Evolutionary conservation across 1,140 invertebrate species (phyloP).

Genomic region (Drosophila rufa): DNA sequence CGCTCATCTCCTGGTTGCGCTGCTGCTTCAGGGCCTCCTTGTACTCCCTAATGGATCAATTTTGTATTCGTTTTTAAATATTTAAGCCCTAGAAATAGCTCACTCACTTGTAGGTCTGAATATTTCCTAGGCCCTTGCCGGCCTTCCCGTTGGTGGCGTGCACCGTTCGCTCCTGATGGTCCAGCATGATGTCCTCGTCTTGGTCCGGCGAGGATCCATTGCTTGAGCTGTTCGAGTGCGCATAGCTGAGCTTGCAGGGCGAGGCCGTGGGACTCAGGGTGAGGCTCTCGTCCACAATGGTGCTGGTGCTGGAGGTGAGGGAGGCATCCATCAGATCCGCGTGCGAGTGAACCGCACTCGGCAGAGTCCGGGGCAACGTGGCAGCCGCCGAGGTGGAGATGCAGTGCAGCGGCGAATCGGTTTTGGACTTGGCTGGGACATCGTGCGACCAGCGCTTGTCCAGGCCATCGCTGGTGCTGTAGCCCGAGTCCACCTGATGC

Average conservation of each 20-base stretch:
- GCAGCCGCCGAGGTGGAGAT: slow-evolving; percentile 29
- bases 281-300: slow-evolving; percentile 81
- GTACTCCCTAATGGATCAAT: slow-evolving; percentile 89
- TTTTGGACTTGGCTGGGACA: slow-evolving; percentile 84
- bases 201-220: slow-evolving; percentile 84
- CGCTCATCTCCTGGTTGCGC: slow-evolving; percentile 90
- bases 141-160: slow-evolving; percentile 87
- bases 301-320: slow-evolving; percentile 78
- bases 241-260: slow-evolving; percentile 64
- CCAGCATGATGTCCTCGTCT: slow-evolving; percentile 81
- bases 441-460: slow-evolving; percentile 96
- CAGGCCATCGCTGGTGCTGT: slow-evolving; percentile 91
- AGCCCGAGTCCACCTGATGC: slow-evolving; percentile 94
- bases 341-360: slow-evolving; percentile 52
- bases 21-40: slow-evolving; percentile 94
- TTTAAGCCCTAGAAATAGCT: not conserved
- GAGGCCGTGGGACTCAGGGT: slow-evolving; percentile 61
- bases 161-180: slow-evolving; percentile 77
- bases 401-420: slow-evolving; percentile 69
- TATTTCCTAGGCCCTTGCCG: slow-evolving; percentile 89
- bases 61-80: not conserved
- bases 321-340: slow-evolving; percentile 79
- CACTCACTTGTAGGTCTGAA: slow-evolving; percentile 93
- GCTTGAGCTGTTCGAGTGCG: slow-evolving; percentile 71
- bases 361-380: slow-evolving; percentile 58